phyloP scores from a whole-genome alignment of 2,888 invertebrate species.

The Zeuzera pyrina region DNA sequence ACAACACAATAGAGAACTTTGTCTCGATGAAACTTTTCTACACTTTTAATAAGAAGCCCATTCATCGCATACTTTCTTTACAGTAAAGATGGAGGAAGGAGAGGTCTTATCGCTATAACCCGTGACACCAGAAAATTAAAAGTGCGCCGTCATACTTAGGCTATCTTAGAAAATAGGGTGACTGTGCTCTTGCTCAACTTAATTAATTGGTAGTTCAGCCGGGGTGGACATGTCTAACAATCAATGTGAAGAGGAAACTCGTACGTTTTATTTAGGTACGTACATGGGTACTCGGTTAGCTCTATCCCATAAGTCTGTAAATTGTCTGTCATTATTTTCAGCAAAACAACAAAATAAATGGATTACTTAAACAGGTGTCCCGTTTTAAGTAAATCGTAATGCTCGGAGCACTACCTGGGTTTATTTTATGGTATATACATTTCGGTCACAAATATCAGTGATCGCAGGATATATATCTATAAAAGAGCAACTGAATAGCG shows the following conservation, averaged over 20 bases:
- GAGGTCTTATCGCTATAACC: constrained; percentile 57
- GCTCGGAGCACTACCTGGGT: too few relatives aligned
- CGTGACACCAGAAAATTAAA: constrained; percentile 69
- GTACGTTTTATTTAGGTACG: background rate
- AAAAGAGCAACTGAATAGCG: too few relatives aligned
- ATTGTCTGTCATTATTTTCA: too few relatives aligned
- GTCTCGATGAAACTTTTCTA: constrained; percentile 51
- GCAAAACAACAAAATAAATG: too few relatives aligned
- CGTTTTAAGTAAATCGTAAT: too few relatives aligned
- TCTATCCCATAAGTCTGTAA: too few relatives aligned
- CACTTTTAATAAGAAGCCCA: constrained; percentile 61
- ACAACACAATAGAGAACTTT: constrained; percentile 46
- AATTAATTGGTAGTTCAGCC: constrained; percentile 55
- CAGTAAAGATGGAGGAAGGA: constrained; percentile 30
- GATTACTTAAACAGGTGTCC: too few relatives aligned
- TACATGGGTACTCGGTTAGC: too few relatives aligned
- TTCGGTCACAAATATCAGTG: too few relatives aligned
- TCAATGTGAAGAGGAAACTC: constrained; percentile 8
- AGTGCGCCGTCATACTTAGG: constrained; percentile 55
- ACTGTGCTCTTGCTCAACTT: constrained; percentile 54
- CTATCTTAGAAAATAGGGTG: constrained; percentile 59
- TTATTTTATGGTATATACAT: too few relatives aligned
- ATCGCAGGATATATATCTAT: too few relatives aligned
- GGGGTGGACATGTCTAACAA: constrained; percentile 19
- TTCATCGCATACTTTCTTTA: constrained; percentile 58